phyloP scores from a whole-genome alignment of 2,888 invertebrate species.

The Acheta domesticus region DNA sequence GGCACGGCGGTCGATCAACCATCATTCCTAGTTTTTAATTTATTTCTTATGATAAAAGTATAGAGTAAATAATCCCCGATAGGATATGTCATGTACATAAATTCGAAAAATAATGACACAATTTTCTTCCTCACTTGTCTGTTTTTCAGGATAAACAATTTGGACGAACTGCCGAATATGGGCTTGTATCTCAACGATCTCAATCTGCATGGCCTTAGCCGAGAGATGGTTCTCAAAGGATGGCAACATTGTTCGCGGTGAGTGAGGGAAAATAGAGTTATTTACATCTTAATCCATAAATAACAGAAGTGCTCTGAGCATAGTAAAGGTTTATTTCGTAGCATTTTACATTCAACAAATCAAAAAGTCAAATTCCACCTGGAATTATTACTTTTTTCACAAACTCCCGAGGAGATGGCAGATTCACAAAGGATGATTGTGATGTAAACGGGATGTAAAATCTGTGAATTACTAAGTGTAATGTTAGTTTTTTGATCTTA shows the following conservation, averaged over 20 bases:
- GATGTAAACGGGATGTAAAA: too few relatives aligned
- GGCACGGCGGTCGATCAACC: too few relatives aligned
- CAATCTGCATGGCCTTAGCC: constrained; percentile 79
- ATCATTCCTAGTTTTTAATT: too few relatives aligned
- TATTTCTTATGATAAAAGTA: too few relatives aligned
- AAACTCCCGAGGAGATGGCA: too few relatives aligned
- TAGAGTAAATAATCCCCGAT: too few relatives aligned
- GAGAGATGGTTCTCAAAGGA: constrained; percentile 76
- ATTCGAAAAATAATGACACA: not conserved
- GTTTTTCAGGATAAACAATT: constrained; percentile 66
- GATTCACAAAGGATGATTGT: too few relatives aligned
- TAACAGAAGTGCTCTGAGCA: constrained; percentile 2
- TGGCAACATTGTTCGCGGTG: constrained; percentile 36
- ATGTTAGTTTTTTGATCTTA: too few relatives aligned
- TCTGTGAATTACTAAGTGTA: too few relatives aligned
- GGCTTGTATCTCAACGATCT: constrained; percentile 78
- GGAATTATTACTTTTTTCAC: too few relatives aligned
- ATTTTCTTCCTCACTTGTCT: not conserved
- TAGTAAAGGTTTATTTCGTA: constrained; percentile 5
- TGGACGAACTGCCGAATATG: constrained; percentile 76
- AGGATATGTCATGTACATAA: not conserved
- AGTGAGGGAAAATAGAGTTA: not conserved
- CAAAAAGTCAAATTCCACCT: not conserved
- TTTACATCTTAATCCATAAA: too few relatives aligned
- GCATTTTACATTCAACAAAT: not conserved